phyloP scores from a whole-genome alignment of 1,140 invertebrate genomes.

The Diprion similis region DNA sequence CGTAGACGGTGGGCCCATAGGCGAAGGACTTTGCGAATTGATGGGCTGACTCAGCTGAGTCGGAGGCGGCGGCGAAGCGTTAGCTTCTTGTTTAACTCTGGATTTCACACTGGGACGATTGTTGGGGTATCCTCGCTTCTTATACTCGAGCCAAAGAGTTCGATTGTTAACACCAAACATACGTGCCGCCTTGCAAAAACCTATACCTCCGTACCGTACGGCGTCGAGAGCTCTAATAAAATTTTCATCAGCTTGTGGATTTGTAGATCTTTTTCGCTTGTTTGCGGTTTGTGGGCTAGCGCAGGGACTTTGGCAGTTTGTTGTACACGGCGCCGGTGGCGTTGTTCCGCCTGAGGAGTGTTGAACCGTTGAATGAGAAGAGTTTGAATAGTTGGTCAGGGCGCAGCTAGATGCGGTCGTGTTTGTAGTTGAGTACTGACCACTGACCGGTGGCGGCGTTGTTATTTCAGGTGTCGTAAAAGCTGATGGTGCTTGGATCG shows the following conservation, averaged over 20 bases:
- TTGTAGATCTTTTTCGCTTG: conserved; percentile 69
- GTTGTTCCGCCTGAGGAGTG: conserved; percentile 37
- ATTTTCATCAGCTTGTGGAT: conserved; percentile 80
- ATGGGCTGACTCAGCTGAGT: conserved; percentile 53
- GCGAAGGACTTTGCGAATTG: conserved; percentile 59
- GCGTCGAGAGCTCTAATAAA: conserved; percentile 80
- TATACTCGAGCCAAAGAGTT: conserved; percentile 84
- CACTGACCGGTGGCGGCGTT: conserved; percentile 50
- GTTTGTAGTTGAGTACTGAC: conserved; percentile 47
- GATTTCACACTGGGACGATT: conserved; percentile 77
- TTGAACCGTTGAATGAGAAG: conserved; percentile 36
- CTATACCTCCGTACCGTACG: conserved; percentile 80
- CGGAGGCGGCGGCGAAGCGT: conserved; percentile 39
- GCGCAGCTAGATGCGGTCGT: conserved; percentile 49
- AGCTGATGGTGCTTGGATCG: conserved; percentile 57
- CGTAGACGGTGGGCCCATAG: conserved; percentile 63
- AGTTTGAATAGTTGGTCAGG: conserved; percentile 50
- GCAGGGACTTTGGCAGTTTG: conserved; percentile 52
- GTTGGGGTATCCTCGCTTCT: conserved; percentile 80
- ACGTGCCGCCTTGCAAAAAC: conserved; percentile 82
- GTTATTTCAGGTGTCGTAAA: conserved; percentile 59
- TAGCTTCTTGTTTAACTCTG: conserved; percentile 69
- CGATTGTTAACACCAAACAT: conserved; percentile 84
- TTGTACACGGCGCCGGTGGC: conserved; percentile 49
- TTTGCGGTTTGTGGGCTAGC: conserved; percentile 54